Base-by-base conservation (phyloP, 2,113 vertebrate species). In the Ceuthmochares aereus region DNA sequence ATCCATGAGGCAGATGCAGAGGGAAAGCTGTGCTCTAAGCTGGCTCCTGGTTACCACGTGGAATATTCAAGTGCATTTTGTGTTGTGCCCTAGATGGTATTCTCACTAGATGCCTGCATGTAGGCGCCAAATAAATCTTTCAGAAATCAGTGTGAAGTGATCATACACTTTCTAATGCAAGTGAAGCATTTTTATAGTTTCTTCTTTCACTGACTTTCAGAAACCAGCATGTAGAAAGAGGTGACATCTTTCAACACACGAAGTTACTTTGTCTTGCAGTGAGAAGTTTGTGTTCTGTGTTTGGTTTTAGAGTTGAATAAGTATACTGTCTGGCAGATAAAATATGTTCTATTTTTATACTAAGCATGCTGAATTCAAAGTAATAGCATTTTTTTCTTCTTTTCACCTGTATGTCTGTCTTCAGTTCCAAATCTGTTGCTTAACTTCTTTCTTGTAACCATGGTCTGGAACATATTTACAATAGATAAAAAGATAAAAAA, bases 121-220 rank as follows among this genome's bases (percentile, higher is more conserved):
- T 79, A 93, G 83, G 36, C 68, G 86, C 75, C 75, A 86, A 58
- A 86, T 88, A 72, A 69, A 89, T 79, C 52, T 63, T 29, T 37
- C 32, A 29, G 67, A 90, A 93, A 16, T 49, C 0, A 49, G 1
- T 52, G 34, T 63, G 52, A 66, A n/a, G 23, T 14, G 9, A 30
- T 56, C 10, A 4, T 32, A 25, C 5, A 10, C 30, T 76, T 85
- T 23, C 14, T 88, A 68, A 64, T 76, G 58, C 21, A 60, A 59
- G 9, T 7, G 0, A 72, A 88, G n/a, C 23, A 8, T 70, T 76
- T 75, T 62, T 47, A 20, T 45, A 26, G 10, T 55, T 85, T 75
- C 23, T 81, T 89, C 37, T 92, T 87, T 59, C 49, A 69, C 12
- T 0, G 3, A 4, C 19, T 88, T 79, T 19, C 29, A 68, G 54